These are phyloP conservation scores for Stigmatopora nigra DNA, from an alignment of 2,113 vertebrate genomes.

Conservation along the genomic window DNA sequence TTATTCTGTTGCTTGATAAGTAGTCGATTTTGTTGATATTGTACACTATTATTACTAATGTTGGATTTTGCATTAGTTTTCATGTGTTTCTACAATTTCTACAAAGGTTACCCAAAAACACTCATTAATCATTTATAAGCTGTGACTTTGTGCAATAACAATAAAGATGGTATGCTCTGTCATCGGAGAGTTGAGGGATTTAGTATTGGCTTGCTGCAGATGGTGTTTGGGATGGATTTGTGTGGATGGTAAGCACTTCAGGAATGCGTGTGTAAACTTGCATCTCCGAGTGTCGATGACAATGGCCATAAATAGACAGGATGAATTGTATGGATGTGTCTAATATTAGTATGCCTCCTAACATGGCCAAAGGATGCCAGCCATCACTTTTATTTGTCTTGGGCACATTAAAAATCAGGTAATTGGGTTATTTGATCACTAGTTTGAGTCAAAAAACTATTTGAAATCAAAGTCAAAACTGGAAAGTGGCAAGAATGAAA, in stretches of 20 bases:
- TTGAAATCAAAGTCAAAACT: constrained; percentile 13
- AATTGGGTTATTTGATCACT: constrained; percentile 28
- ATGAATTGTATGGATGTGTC: constrained; percentile 42
- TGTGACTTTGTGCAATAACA: not conserved
- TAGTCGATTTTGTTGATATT: not conserved
- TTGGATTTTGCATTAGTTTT: not conserved
- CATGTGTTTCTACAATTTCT: not conserved
- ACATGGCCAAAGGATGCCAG: constrained; percentile 50
- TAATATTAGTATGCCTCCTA: constrained; percentile 64
- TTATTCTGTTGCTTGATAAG: not conserved
- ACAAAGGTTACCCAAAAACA: not conserved
- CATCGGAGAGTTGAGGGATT: constrained; percentile 4
- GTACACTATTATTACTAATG: not conserved
- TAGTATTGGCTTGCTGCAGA: constrained; percentile 12
- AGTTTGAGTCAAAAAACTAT: constrained; percentile 6
- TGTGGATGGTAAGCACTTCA: constrained; percentile 18
- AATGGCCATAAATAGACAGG: constrained; percentile 25
- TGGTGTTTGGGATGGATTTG: constrained; percentile 11
- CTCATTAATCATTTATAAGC: not conserved
- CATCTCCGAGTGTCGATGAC: constrained; percentile 30
- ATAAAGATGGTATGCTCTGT: constrained; percentile 12
- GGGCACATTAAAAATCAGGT: constrained; percentile 30
- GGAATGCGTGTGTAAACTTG: constrained; percentile 46
- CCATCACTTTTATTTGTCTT: constrained; percentile 54
- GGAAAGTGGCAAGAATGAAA: too few species aligned